These are phyloP conservation scores for Salvelinus namaycush DNA, from an alignment of 2,113 vertebrate genomes.

Conservation along the genomic window DNA sequence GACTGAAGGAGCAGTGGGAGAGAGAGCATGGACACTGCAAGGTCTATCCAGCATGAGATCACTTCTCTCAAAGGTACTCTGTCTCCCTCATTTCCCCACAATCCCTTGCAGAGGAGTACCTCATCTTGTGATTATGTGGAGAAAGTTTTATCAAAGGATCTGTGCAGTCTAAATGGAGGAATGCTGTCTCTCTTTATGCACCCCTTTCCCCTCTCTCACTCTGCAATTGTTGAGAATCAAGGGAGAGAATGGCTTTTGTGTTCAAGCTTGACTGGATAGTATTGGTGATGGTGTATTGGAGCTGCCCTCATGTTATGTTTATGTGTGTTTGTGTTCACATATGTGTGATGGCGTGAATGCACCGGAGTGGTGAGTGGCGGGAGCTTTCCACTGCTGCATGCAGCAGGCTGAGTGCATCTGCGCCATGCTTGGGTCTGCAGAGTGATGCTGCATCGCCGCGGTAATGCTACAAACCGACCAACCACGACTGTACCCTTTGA, in stretches of 20 bases:
- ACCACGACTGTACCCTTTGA: conserved; percentile 29
- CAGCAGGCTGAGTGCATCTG: conserved; percentile 63
- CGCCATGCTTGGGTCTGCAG: conserved; percentile 40
- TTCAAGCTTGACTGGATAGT: conserved; percentile 23
- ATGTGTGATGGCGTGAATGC: neutral
- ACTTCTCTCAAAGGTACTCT: conserved; percentile 87
- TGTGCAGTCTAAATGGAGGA: neutral
- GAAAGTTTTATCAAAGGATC: neutral
- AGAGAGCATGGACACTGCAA: conserved; percentile 72
- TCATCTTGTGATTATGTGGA: conserved; percentile 16
- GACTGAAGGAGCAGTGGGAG: conserved; percentile 14
- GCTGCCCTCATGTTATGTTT: neutral
- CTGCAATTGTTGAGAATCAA: conserved; percentile 27
- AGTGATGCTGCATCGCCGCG: conserved; percentile 57
- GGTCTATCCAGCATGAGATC: conserved; percentile 92
- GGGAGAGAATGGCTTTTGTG: conserved; percentile 53
- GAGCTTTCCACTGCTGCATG: conserved; percentile 61
- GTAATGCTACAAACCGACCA: conserved; percentile 44
- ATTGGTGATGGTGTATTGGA: conserved; percentile 15
- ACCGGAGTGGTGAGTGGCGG: conserved; percentile 10
- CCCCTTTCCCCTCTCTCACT: neutral
- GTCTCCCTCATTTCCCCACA: conserved; percentile 34
- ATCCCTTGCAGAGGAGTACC: conserved; percentile 41
- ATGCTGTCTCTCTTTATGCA: neutral
- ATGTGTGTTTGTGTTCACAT: neutral